Conservation (phyloP, 2,888 invertebrate genomes). For the Netelia fuscicornis region DNA sequence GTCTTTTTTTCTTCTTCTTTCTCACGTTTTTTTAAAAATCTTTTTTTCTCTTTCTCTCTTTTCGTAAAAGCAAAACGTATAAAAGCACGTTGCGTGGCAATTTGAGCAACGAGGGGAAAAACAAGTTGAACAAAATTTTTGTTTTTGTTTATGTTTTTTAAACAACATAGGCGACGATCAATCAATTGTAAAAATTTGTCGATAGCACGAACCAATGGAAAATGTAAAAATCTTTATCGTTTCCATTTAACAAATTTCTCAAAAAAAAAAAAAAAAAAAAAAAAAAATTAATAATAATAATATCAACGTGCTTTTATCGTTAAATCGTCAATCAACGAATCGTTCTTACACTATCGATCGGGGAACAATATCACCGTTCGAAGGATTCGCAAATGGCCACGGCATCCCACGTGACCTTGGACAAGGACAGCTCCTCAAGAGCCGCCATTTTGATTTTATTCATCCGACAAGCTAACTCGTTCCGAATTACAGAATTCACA, state of each 20-base stretch:
- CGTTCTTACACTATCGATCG: slow-evolving; percentile 48
- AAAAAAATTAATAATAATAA: slow-evolving; percentile 23
- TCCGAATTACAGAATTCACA: slow-evolving; percentile 37
- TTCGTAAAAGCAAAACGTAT: slow-evolving; percentile 70
- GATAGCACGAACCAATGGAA: too few relatives aligned
- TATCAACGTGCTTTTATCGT: slow-evolving; percentile 70
- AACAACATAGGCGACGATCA: neutral
- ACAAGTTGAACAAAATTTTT: slow-evolving; percentile 9
- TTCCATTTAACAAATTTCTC: neutral
- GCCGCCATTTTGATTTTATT: slow-evolving; percentile 59
- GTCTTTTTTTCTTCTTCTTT: slow-evolving; percentile 42
- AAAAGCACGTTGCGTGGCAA: slow-evolving; percentile 78
- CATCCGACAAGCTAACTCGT: slow-evolving; percentile 58
- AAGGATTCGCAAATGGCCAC: slow-evolving; percentile 69
- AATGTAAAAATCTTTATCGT: neutral
- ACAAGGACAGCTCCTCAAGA: slow-evolving; percentile 75
- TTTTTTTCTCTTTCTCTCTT: slow-evolving; percentile 29
- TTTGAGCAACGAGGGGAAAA: slow-evolving; percentile 44
- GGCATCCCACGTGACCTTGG: slow-evolving; percentile 70
- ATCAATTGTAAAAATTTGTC: too few relatives aligned
- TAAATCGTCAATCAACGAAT: slow-evolving; percentile 54
- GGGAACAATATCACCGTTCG: slow-evolving; percentile 64
- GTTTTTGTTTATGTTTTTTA: neutral
- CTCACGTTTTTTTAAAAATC: slow-evolving; percentile 1
- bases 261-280: slow-evolving; percentile 9